Evolutionary conservation across 2,113 vertebrate species (phyloP).

Genomic region (Xyrauchen texanus): DNA sequence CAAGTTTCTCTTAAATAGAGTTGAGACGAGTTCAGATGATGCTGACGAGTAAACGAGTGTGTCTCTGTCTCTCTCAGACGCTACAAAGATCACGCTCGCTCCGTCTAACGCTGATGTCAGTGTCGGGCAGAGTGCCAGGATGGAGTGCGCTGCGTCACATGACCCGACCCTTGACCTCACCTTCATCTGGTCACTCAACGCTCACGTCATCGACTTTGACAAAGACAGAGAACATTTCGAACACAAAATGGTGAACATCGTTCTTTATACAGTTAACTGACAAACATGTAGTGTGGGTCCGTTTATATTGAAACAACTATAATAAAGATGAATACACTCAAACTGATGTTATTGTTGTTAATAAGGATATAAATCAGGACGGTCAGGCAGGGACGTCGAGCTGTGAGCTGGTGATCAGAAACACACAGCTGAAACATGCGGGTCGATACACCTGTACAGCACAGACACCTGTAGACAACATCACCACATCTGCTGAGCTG

Average conservation of each 20-base stretch:
- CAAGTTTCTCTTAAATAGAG: no score
- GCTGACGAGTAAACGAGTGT: no score
- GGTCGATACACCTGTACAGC: conserved; percentile 90
- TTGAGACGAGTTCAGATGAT: no score
- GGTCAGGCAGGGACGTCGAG: conserved; percentile 82
- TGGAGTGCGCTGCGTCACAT: conserved; percentile 90
- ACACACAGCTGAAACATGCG: conserved; percentile 85
- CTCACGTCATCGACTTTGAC: conserved; percentile 86
- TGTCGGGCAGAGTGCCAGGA: conserved; percentile 83
- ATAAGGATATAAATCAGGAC: conserved; percentile 29
- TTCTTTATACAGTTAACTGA: no score
- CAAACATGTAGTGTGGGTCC: no score
- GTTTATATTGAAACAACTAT: no score
- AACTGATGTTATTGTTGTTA: neutral
- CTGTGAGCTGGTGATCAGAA: conserved; percentile 86
- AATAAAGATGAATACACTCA: no score
- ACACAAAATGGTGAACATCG: conserved; percentile 76
- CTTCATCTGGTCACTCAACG: conserved; percentile 92
- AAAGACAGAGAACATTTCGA: conserved; percentile 84
- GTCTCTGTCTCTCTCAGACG: conserved; percentile 70
- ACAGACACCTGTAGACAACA: conserved; percentile 92
- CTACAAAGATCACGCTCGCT: conserved; percentile 91
- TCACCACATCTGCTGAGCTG: conserved; percentile 86
- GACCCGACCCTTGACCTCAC: conserved; percentile 88
- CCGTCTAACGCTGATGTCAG: conserved; percentile 87